A percentile compares a stretch with the other conserved stretches of the same genome.
Conservation (phyloP, 2,888 invertebrate genomes). For the Argyresthia goedartella region DNA sequence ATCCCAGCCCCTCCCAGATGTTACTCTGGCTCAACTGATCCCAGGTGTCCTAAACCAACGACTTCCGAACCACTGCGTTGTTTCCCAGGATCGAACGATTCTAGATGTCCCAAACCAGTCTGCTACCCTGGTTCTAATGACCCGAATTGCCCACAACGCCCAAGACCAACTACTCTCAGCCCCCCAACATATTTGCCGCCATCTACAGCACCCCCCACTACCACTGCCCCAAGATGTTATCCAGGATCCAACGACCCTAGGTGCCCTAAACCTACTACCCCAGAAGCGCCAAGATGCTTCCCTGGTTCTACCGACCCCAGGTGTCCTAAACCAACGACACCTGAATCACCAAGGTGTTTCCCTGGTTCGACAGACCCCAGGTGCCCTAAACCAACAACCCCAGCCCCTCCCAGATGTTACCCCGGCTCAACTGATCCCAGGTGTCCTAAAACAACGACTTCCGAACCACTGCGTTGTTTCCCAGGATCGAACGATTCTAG, state of each 20-base stretch:
- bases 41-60: slow-evolving; percentile 23
- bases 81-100: slow-evolving; percentile 28
- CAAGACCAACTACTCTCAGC: slow-evolving; percentile 16
- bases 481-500: slow-evolving; percentile 29
- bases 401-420: slow-evolving; percentile 13
- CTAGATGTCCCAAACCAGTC: slow-evolving; percentile 41
- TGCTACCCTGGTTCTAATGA: too few species aligned
- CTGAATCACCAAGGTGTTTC: slow-evolving; percentile 16
- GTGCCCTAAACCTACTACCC: slow-evolving; percentile 16
- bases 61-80: slow-evolving; percentile 17
- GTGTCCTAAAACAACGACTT: slow-evolving; percentile 13
- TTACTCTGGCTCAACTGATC: slow-evolving; percentile 24
- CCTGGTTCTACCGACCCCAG: slow-evolving; percentile 32
- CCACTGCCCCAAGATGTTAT: slow-evolving; percentile 10
- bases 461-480: slow-evolving; percentile 17
- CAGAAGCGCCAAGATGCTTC: slow-evolving; percentile 17
- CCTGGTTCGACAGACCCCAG: slow-evolving; percentile 21
- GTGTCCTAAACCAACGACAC: slow-evolving; percentile 21
- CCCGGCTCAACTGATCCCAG: slow-evolving; percentile 10
- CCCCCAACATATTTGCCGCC: slow-evolving; percentile 28
- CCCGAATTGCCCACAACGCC: too few species aligned
- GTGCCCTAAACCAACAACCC: slow-evolving; percentile 16
- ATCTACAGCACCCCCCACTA: slow-evolving; percentile 24
- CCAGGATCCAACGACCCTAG: slow-evolving; percentile 14
- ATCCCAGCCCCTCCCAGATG: slow-evolving; percentile 19